Base-by-base conservation (phyloP, 2,797 vertebrate species). In the Gymnodraco acuticeps region DNA sequence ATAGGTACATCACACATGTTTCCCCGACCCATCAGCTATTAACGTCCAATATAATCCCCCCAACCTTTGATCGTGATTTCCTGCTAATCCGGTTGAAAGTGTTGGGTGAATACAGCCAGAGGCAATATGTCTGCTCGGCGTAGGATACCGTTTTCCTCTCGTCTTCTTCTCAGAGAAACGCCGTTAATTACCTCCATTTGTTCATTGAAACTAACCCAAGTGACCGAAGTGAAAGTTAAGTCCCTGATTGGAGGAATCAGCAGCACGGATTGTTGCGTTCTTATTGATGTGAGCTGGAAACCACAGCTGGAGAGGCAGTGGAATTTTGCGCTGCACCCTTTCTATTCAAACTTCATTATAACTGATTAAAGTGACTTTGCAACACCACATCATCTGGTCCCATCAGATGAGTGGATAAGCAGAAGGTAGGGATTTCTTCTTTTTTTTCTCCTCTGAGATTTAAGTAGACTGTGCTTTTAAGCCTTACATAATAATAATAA, bases 361-460 rank as follows among this genome's bases (percentile, higher is more conserved):
- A 79, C 89, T 95, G 92, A 95, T 95, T 93, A 93, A 94, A 94
- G 92, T 89, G 93, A 92, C 90, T 93, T 90, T 90, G 88, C 85
- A 80, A 85, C 89, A 53, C 77, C 58, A 41, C 78, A 75, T 90
- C 90, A 87, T 92, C 90, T 93, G 90, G 82, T 87, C 81, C 87
- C 89, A 90, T 91, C 84, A 92, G 83, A 92, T 59, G 82, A 77
- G 64, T 56, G 70, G 86, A 89, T 90, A 88, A 93, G 55, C 81
- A 77, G 78, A 81, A 76, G 68, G 71, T 72, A 80, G 51, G 64
- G 46, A 42, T 62, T 84, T 70, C 73, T 72, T 76, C 80, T 64
- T 77, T 76, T 81, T 51, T 66, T 33, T 69, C 75, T 81, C 74
- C 70, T 68, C 27, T 16, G 51, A 78, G 60, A 78, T 81, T 84